These are phyloP conservation scores for Deilephila porcellus DNA, from an alignment of 2,888 invertebrate species.

Conservation along the genomic window DNA sequence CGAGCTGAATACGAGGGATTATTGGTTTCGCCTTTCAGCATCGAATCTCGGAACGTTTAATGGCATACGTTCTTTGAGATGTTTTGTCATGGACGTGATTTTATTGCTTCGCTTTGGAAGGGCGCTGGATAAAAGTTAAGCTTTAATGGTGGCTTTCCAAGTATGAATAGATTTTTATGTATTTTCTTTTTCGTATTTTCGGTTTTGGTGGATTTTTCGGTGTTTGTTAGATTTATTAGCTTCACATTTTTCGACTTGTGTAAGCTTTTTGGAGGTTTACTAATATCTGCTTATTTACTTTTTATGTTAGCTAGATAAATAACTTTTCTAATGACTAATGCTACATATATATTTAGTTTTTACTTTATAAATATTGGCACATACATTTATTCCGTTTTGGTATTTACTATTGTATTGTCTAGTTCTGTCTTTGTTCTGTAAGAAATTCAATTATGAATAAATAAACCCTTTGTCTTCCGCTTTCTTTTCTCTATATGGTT, in stretches of 20 bases:
- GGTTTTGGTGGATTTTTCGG: not conserved
- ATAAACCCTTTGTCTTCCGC: not conserved
- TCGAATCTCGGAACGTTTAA: slow-evolving; percentile 20
- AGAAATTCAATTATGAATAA: not conserved
- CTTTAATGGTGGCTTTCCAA: not conserved
- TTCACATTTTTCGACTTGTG: not conserved
- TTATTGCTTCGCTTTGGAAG: not conserved
- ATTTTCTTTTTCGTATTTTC: not conserved
- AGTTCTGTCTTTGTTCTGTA: not conserved
- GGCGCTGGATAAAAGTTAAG: not conserved
- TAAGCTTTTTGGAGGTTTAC: not conserved
- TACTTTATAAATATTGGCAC: too few relatives aligned
- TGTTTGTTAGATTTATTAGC: not conserved
- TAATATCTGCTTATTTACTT: too few relatives aligned
- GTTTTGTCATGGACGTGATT: not conserved
- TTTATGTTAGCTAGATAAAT: too few relatives aligned
- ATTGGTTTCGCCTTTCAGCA: slow-evolving; percentile 28
- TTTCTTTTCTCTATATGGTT: slow-evolving; percentile 1
- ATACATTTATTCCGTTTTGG: too few relatives aligned
- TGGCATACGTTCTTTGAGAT: slow-evolving; percentile 12
- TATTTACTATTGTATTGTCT: not conserved
- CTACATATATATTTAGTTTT: not conserved
- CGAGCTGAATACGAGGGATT: slow-evolving; percentile 12
- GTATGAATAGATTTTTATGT: not conserved
- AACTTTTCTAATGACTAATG: too few relatives aligned